Evolutionary conservation across 2,888 invertebrate species (phyloP).

Genomic region (Thymelicus sylvestris): DNA sequence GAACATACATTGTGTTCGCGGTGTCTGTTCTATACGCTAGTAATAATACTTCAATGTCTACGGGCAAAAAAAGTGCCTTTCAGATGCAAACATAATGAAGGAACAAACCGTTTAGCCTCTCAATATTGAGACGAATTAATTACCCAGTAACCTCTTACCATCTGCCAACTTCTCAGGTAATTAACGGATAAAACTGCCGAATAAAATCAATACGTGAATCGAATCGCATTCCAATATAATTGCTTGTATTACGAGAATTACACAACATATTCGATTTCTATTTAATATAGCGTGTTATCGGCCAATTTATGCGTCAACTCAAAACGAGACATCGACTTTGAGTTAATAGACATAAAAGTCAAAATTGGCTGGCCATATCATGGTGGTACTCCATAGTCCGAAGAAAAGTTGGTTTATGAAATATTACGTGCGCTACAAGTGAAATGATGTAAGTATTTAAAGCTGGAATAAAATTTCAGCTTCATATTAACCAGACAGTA

Average conservation of each 20-base stretch:
- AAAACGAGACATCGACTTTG: conserved; percentile 4
- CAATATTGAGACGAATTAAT: too few species aligned
- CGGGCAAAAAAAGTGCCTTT: too few species aligned
- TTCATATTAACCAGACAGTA: too few species aligned
- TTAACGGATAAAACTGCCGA: too few species aligned
- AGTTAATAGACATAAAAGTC: conserved; percentile 2
- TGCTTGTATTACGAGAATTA: conserved; percentile 30
- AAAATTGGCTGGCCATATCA: conserved; percentile 16
- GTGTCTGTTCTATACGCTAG: too few species aligned
- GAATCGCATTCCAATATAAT: conserved; percentile 23
- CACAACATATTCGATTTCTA: conserved; percentile 33
- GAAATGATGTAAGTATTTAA: background rate
- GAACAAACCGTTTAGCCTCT: too few species aligned
- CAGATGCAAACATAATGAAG: too few species aligned
- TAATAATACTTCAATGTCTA: too few species aligned
- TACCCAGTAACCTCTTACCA: too few species aligned
- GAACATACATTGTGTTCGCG: too few species aligned
- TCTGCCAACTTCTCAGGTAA: too few species aligned
- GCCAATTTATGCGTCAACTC: conserved; percentile 8
- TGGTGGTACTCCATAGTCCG: background rate
- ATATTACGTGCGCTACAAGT: background rate
- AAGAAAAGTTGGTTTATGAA: conserved; percentile 29
- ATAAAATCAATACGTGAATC: conserved; percentile 1
- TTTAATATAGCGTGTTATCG: conserved; percentile 30
- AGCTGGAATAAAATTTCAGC: background rate